These are phyloP conservation scores for Cisticola juncidis DNA, from an alignment of 2,113 vertebrate genomes.

Conservation along the genomic window DNA sequence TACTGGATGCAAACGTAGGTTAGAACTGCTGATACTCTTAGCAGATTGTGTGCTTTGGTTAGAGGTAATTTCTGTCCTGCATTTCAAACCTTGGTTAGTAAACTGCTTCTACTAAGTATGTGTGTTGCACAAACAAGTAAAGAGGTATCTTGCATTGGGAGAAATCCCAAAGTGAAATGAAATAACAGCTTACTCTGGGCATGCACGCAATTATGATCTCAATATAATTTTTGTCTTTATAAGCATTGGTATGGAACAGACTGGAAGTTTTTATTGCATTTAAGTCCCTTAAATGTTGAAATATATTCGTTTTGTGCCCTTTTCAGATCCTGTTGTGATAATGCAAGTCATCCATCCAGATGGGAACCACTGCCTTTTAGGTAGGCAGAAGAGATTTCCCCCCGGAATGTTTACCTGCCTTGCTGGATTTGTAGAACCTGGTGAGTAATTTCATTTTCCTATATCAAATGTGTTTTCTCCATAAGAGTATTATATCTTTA, in stretches of 20 bases:
- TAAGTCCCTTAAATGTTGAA: background rate
- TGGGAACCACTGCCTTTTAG: slow-evolving; percentile 90
- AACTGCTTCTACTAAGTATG: background rate
- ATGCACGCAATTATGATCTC: background rate
- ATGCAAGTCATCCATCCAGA: slow-evolving; percentile 96
- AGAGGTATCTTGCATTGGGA: background rate
- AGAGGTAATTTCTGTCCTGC: background rate
- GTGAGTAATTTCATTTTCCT: slow-evolving; percentile 63
- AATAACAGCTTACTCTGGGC: background rate
- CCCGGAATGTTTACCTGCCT: slow-evolving; percentile 90
- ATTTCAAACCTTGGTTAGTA: background rate
- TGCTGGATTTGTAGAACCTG: slow-evolving; percentile 94
- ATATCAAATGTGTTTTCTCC: background rate
- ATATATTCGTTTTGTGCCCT: background rate
- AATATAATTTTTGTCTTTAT: background rate
- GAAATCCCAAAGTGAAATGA: background rate
- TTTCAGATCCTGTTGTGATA: slow-evolving; percentile 93
- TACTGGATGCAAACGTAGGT: background rate
- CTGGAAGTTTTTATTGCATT: background rate
- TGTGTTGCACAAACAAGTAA: background rate
- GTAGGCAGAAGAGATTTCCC: slow-evolving; percentile 89
- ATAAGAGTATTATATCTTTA: background rate
- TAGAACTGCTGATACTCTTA: background rate
- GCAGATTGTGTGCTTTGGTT: background rate
- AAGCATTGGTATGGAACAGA: background rate